Evolutionary conservation across 2,888 invertebrate species (phyloP).

Genomic region (Pollenia griseotomentosa): DNA sequence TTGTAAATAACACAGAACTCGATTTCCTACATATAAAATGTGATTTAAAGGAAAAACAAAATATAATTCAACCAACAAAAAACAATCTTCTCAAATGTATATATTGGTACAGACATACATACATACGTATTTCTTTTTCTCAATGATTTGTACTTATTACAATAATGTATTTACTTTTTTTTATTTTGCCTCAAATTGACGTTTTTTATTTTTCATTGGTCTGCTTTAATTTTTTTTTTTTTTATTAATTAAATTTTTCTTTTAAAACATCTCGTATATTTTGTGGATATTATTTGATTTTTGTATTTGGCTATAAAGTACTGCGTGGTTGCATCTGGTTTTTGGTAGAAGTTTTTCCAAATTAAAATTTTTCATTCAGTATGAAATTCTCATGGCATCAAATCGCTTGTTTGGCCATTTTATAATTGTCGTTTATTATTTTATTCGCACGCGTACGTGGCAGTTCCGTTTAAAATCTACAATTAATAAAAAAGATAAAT

Average conservation of each 20-base stretch:
- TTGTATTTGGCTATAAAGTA: constrained; percentile 57
- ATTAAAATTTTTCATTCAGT: constrained; percentile 69
- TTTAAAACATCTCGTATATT: constrained; percentile 51
- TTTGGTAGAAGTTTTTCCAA: constrained; percentile 65
- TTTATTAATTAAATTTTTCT: constrained; percentile 28
- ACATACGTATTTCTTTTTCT: constrained; percentile 38
- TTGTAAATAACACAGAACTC: constrained; percentile 64
- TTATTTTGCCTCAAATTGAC: constrained; percentile 37
- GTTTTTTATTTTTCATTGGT: constrained; percentile 44
- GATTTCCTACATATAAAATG: constrained; percentile 71
- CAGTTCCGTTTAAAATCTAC: constrained; percentile 58
- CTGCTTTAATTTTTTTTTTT: constrained; percentile 37
- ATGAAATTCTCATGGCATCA: constrained; percentile 71
- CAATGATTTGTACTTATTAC: constrained; percentile 63
- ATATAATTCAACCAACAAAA: constrained; percentile 39
- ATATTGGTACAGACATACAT: neutral
- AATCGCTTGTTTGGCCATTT: constrained; percentile 68
- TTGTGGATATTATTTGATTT: constrained; percentile 39
- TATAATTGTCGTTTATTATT: constrained; percentile 52
- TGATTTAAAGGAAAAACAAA: constrained; percentile 55
- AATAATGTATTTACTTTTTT: constrained; percentile 31
- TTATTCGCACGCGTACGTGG: constrained; percentile 67
- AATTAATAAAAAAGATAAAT: constrained; percentile 34
- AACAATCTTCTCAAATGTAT: neutral
- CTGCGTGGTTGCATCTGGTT: constrained; percentile 73